phyloP scores from a whole-genome alignment of 2,797 vertebrate genomes.

The Etheostoma perlongum region DNA sequence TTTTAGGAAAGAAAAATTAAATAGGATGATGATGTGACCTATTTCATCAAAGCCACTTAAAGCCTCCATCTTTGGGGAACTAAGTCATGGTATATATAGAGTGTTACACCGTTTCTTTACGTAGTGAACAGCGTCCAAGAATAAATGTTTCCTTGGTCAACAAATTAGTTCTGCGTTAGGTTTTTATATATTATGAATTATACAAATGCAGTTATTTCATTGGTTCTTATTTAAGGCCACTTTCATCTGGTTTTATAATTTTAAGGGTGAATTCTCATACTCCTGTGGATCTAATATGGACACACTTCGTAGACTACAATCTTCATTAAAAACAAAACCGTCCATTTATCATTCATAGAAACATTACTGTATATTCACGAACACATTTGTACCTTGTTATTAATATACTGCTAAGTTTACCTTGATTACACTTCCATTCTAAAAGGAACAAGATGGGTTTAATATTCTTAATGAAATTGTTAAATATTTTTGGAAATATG shows the following conservation, averaged over 20 bases:
- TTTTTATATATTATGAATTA: neutral
- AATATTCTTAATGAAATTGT: neutral
- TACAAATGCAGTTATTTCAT: neutral
- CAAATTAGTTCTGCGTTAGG: neutral
- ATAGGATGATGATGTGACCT: slow-evolving; percentile 72
- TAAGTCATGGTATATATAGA: slow-evolving; percentile 47
- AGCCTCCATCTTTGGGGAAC: slow-evolving; percentile 57
- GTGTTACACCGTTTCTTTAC: slow-evolving; percentile 9
- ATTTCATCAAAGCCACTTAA: slow-evolving; percentile 73
- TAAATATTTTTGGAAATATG: neutral
- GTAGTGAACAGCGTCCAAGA: slow-evolving; percentile 16
- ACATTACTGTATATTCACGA: neutral
- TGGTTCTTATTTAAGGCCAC: neutral
- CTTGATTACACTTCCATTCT: neutral
- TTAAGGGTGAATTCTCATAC: neutral
- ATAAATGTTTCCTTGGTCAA: slow-evolving; percentile 37
- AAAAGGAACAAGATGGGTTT: neutral
- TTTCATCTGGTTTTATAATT: neutral
- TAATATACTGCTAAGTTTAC: neutral
- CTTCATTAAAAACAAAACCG: neutral
- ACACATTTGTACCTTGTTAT: neutral
- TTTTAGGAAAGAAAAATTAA: slow-evolving; percentile 60
- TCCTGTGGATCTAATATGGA: neutral
- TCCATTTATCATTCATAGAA: neutral
- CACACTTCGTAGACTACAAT: neutral